These are phyloP conservation scores for Drosophila colorata DNA, from an alignment of 2,888 invertebrate species.

Conservation along the genomic window DNA sequence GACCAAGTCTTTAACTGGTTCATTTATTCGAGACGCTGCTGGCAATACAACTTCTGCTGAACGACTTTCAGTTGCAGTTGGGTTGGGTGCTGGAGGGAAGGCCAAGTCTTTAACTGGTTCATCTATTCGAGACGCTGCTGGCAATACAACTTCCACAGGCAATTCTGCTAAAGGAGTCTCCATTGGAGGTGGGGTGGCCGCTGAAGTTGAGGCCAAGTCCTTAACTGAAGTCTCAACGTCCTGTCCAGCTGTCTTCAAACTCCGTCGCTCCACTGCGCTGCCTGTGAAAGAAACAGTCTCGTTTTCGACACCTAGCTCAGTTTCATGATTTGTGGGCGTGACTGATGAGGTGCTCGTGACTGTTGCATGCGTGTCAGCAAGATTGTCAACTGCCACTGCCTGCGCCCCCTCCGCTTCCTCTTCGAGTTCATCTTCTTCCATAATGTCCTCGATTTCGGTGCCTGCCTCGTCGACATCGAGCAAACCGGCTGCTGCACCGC, in stretches of 20 bases:
- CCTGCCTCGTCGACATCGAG: slow-evolving; percentile 64
- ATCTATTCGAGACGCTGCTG: neutral
- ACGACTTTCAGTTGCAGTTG: too few species aligned
- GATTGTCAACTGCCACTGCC: slow-evolving; percentile 4
- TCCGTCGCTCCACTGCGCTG: neutral
- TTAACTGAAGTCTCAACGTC: neutral
- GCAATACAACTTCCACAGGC: slow-evolving; percentile 34
- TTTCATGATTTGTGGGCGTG: slow-evolving; percentile 63
- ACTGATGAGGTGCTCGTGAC: slow-evolving; percentile 48
- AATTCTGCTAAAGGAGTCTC: slow-evolving; percentile 36
- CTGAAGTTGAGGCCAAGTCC: neutral
- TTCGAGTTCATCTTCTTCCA: slow-evolving; percentile 57
- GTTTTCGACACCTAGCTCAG: slow-evolving; percentile 22
- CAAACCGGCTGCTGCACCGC: slow-evolving; percentile 43
- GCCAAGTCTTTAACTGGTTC: too few species aligned
- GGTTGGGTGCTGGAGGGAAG: too few species aligned
- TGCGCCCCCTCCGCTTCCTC: slow-evolving; percentile 27
- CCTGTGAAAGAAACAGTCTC: slow-evolving; percentile 59
- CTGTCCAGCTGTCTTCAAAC: neutral
- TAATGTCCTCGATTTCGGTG: slow-evolving; percentile 71
- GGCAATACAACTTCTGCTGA: too few species aligned
- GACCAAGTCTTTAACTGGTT: neutral
- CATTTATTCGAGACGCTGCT: too few species aligned
- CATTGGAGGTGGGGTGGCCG: neutral
- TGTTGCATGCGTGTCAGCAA: slow-evolving; percentile 35